Evolutionary conservation across 2,888 invertebrate genomes (phyloP), one percentile per base, ranked within the genome.

Genomic region (Hyalella azteca): DNA sequence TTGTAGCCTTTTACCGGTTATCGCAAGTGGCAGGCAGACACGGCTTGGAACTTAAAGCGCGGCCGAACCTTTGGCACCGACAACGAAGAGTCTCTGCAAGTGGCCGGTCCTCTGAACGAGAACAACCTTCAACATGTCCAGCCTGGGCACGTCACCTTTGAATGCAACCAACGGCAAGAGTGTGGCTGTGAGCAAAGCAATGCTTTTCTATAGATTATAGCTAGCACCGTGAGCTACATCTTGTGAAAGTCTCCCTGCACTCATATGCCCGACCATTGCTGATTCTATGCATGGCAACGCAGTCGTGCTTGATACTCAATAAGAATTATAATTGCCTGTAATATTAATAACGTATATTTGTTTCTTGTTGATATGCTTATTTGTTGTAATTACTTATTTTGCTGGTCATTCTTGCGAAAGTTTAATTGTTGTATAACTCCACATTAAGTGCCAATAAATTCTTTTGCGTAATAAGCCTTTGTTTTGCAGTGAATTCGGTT

Each of bases 1-100:
- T 66, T 36, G 36, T 15, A 66, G 66, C 66, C 66, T 66, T 66
- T 66, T 66, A 66, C 66, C 66, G 66, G 36, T 66, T 66, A 66
- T 66, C 66, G 66, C 66, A 66, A 66, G 66, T 32, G 66, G 36
- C 66, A 4, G 66, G 2, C 36, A 66, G 66, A 66, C 66, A 66
- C 39, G 36, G 66, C 66, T 36, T 29, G 29, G 4, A 66, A 36
- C 66, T 66, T 66, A 66, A n/a, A n/a, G 36, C 66, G 39, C 11
- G 32, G 29, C 36, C 54, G 54, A 54, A 26, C 22, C 29, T 29
- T 36, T 66, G 66, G 66, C 66, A 32, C 66, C 32, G 66, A 66
- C 45, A 45, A 9, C 15, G n/a, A n/a, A n/a, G 13, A 11, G 22
- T 54, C 11, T 29, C 54, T 59, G 59, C 59, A 26, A n/a, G 59